phyloP scores from a whole-genome alignment of 2,113 vertebrate species.

The Psophia crepitans region DNA sequence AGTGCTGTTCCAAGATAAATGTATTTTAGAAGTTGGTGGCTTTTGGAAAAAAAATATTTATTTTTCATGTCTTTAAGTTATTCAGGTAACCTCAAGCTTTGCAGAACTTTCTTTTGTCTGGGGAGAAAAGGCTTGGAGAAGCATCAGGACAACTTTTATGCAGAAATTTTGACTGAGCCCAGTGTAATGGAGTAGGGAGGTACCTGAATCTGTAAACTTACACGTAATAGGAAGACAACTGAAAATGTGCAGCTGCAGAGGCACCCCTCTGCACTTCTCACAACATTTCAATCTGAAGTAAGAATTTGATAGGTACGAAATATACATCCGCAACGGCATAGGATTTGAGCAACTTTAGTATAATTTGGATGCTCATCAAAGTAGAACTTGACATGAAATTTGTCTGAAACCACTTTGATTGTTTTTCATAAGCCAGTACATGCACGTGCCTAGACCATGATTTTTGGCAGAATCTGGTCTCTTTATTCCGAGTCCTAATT shows the following conservation, averaged over 20 bases:
- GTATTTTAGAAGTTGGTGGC: not conserved
- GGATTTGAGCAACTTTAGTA: not conserved
- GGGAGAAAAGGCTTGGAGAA: not conserved
- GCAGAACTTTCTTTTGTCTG: not conserved
- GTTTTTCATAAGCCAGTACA: not conserved
- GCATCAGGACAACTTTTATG: not conserved
- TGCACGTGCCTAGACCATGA: not conserved
- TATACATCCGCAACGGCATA: not conserved
- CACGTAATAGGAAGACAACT: not conserved
- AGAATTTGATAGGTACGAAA: not conserved
- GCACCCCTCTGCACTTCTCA: not conserved
- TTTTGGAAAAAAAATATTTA: not conserved
- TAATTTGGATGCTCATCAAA: not conserved
- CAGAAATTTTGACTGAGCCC: not conserved
- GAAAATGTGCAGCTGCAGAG: not conserved
- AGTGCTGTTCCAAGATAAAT: constrained; percentile 14
- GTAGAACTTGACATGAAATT: not conserved
- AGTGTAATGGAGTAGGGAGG: no score
- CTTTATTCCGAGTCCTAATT: not conserved
- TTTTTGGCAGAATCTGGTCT: not conserved
- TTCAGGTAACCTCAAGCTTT: not conserved
- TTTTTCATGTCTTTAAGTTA: not conserved
- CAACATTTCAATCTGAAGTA: not conserved
- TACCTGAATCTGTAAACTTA: not conserved
- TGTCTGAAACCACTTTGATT: not conserved